Evolutionary conservation across 2,113 vertebrate species (phyloP), one percentile per base, ranked within the genome.

Genomic region (Rafetus swinhoei): DNA sequence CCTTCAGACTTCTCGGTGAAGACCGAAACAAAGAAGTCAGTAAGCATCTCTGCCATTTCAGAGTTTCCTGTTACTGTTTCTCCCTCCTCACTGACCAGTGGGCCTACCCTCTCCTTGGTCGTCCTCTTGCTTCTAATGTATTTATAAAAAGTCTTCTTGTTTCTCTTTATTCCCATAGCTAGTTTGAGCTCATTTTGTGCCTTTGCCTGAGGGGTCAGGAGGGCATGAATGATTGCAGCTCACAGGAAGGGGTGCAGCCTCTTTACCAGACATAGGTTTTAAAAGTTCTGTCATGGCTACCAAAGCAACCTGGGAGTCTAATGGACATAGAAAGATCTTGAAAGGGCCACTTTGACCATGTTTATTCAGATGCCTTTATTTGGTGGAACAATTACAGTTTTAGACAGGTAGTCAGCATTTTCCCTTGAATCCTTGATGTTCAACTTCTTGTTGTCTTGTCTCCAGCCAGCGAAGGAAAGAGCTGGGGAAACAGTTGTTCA

Each of bases 181-280:
- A 45, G 45, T 45, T 45, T 45, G 45, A 45, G 45, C 45, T 45
- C 5, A 45, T 45, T 45, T 45, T 45, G 45, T 45, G 45, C 6
- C 45, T 45, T 45, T 45, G 45, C 45, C 45, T 45, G 45, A 45
- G 45, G 45, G 45, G 45, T 45, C 45, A 45, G 45, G 45, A 45
- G 45, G 45, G 45, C 3, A 1, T 19, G 10, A 56, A 0, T 3
- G 45, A 8, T 0, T 15, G 6, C 11, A 69, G 32, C 57, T 82
- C 6, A 16, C 22, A 69, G 62, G 25, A 82, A 85, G 4, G 65
- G 2, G 22, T 1, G 12, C 1, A 5, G 3, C n/a, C 50, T 93
- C 19, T 76, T 18, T 69, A 45, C 39, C 16, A 11, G 62, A 7
- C 59, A 35, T 19, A 45, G 32, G 60, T 60, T 80, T 81, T 69